These are phyloP conservation scores for Hylyphantes graminicola DNA, from an alignment of 1,140 invertebrate species.

Conservation along the genomic window DNA sequence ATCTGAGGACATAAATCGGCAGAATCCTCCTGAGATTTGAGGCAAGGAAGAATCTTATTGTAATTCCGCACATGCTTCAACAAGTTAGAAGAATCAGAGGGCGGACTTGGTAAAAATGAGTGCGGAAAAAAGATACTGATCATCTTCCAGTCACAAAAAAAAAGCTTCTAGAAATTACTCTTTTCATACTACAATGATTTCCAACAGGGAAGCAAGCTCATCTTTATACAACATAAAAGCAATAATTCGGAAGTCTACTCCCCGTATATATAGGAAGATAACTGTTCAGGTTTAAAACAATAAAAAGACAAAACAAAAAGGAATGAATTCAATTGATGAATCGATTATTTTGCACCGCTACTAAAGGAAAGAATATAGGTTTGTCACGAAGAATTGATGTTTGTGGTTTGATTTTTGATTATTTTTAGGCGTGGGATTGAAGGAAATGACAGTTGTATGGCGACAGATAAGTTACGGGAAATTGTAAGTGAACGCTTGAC, in stretches of 20 bases:
- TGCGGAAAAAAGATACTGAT: slow-evolving; percentile 16
- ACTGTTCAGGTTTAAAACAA: background rate
- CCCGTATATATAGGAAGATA: slow-evolving; percentile 2
- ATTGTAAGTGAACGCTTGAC: background rate
- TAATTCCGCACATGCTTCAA: slow-evolving; percentile 33
- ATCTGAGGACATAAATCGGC: background rate
- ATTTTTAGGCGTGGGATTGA: slow-evolving; percentile 11
- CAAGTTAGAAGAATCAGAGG: slow-evolving; percentile 34
- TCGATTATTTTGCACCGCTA: slow-evolving; percentile 29
- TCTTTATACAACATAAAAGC: slow-evolving; percentile 8
- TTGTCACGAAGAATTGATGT: slow-evolving; percentile 35
- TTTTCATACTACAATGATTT: slow-evolving; percentile 29
- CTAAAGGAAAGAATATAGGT: slow-evolving; percentile 48
- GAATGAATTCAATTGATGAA: slow-evolving; percentile 29
- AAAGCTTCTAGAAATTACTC: slow-evolving; percentile 43
- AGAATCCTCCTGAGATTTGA: background rate
- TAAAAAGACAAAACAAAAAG: slow-evolving; percentile 3
- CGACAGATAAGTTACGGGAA: slow-evolving; percentile 22
- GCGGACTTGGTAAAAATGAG: slow-evolving; percentile 32
- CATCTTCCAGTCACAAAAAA: slow-evolving; percentile 19
- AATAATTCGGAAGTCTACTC: slow-evolving; percentile 17
- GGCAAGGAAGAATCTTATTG: background rate
- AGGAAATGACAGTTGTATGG: slow-evolving; percentile 14
- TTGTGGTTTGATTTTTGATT: slow-evolving; percentile 24
- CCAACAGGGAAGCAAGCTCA: slow-evolving; percentile 20